Evolutionary conservation across 2,113 vertebrate genomes (phyloP).

Genomic region (Hystrix cristata): DNA sequence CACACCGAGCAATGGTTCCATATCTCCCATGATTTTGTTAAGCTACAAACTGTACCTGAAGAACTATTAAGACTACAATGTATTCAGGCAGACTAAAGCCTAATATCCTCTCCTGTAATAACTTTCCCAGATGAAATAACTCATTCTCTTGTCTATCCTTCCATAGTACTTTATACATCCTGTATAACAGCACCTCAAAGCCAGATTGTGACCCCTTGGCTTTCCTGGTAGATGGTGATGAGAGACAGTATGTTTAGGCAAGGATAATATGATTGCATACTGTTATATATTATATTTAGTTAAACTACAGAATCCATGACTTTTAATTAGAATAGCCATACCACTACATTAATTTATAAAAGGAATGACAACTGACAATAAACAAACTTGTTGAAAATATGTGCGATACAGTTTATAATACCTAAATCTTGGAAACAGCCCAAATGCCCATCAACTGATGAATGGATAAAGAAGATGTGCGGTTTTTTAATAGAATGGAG

Average conservation of each 20-base stretch:
- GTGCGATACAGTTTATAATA: neutral
- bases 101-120: neutral
- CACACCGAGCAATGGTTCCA: conserved; percentile 7
- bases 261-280: conserved; percentile 34
- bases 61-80: conserved; percentile 50
- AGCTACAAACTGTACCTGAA: conserved; percentile 33
- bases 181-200: conserved; percentile 40
- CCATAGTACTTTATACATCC: conserved; percentile 19
- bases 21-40: conserved; percentile 19
- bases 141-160: conserved; percentile 23
- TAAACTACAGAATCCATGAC: conserved; percentile 31
- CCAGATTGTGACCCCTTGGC: neutral
- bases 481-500: too few relatives aligned
- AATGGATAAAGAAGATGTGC: too few relatives aligned
- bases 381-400: conserved; percentile 47
- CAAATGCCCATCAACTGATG: too few relatives aligned
- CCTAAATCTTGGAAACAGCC: too few relatives aligned
- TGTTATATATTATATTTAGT: neutral
- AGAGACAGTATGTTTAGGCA: neutral
- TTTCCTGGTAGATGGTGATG: neutral
- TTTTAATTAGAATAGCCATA: conserved; percentile 61
- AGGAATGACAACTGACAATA: conserved; percentile 7
- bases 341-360: neutral
- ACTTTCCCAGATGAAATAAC: neutral
- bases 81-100: neutral